A percentile compares a stretch with the other conserved stretches of the same genome.
Conservation (phyloP, 2,113 vertebrate genomes). For the Calidris pugnax region DNA sequence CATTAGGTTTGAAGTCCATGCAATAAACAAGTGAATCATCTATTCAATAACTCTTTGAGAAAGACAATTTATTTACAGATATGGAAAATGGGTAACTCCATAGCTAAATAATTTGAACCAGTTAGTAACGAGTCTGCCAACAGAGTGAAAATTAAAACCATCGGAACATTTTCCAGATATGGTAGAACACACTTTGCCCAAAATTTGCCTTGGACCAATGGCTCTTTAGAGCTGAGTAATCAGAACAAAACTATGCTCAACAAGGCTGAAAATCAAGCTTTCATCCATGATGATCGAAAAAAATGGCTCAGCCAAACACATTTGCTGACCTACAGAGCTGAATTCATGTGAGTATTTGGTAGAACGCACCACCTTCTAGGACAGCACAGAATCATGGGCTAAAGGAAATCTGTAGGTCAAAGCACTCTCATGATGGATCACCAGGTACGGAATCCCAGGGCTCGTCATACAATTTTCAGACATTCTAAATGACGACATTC, state of each 20-base stretch:
- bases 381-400: neutral
- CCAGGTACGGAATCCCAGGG: neutral
- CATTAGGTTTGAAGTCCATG: neutral
- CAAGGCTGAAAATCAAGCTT: conserved; percentile 1
- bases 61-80: neutral
- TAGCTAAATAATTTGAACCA: neutral
- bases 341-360: neutral
- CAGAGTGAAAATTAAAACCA: neutral
- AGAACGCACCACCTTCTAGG: neutral
- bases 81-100: neutral
- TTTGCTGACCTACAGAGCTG: neutral
- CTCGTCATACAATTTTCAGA: neutral
- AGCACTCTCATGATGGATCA: neutral
- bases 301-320: neutral
- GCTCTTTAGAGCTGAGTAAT: neutral
- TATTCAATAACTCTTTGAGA: neutral
- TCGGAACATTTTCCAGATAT: neutral
- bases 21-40: neutral
- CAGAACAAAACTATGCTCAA: neutral
- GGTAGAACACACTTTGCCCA: neutral
- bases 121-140: neutral
- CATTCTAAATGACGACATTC: neutral
- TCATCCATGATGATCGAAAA: neutral
- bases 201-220: neutral
- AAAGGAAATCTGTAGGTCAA: neutral